These are phyloP conservation scores for Oreochromis aureus DNA, from an alignment of 2,113 vertebrate species.

Conservation along the genomic window DNA sequence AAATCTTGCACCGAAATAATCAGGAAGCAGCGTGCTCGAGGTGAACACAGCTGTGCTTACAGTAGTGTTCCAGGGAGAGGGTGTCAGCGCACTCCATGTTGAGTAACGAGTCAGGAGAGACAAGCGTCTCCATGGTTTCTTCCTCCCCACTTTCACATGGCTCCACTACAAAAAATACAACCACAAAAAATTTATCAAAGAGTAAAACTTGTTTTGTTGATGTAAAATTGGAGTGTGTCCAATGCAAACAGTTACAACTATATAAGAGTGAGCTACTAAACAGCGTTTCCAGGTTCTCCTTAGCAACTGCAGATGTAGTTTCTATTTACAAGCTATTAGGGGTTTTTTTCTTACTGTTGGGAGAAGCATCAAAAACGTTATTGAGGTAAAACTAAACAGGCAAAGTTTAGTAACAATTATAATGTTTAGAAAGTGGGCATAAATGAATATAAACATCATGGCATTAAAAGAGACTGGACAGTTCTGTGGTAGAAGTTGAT, in stretches of 20 bases:
- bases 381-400: not conserved
- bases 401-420: not conserved
- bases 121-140: slow-evolving; percentile 87
- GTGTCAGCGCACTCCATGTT: slow-evolving; percentile 86
- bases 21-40: not conserved
- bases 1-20: not conserved
- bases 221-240: not conserved
- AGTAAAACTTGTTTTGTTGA: not conserved
- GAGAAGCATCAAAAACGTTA: fast-evolving
- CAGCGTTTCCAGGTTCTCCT: not conserved
- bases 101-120: slow-evolving; percentile 88
- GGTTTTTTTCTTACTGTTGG: fast-evolving
- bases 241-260: not conserved
- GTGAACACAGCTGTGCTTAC: slow-evolving; percentile 68
- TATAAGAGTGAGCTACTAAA: not conserved
- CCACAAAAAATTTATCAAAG: not conserved
- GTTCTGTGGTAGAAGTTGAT: not conserved
- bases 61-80: slow-evolving; percentile 79
- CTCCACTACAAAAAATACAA: slow-evolving; percentile 75
- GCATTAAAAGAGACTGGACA: not conserved
- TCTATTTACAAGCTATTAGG: not conserved
- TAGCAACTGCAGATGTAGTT: not conserved
- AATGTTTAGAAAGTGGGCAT: not conserved
- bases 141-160: slow-evolving; percentile 86
- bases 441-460: not conserved